Evolutionary conservation across 2,113 vertebrate genomes (phyloP).

Genomic region (Chaetops frenatus): DNA sequence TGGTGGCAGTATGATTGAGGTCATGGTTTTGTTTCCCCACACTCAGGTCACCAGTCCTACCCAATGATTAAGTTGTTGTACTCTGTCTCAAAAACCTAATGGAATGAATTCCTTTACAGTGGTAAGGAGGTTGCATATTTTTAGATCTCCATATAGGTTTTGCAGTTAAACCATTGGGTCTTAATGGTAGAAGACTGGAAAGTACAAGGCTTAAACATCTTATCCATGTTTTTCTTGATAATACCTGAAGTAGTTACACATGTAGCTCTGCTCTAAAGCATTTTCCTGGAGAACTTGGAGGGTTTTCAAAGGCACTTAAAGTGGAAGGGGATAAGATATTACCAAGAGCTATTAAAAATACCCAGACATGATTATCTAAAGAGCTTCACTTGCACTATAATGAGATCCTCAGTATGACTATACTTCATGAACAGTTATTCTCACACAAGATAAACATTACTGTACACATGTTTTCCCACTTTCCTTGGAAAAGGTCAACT

Average conservation of each 20-base stretch:
- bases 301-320: conserved; percentile 11
- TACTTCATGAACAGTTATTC: conserved; percentile 15
- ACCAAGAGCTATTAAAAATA: conserved; percentile 35
- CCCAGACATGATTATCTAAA: conserved; percentile 3
- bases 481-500: not conserved
- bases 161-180: not conserved
- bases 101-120: not conserved
- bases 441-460: not conserved
- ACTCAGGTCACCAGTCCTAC: not conserved
- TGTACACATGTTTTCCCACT: conserved; percentile 4
- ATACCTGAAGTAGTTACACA: not conserved
- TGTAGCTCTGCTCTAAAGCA: not conserved
- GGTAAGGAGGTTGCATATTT: not conserved
- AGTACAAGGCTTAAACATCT: not conserved
- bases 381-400: not conserved
- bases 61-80: not conserved
- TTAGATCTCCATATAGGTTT: not conserved
- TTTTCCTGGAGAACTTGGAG: not conserved
- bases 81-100: not conserved
- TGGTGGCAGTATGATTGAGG: not conserved
- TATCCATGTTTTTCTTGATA: conserved; percentile 13
- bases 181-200: not conserved
- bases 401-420: not conserved
- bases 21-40: not conserved
- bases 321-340: conserved; percentile 23